Percentiles rank a stretch among this genome's conserved stretches.
Conservation (phyloP, 30 jellyfish, hydroid and myxozoan species). For the Cassiopea xamachana region DNA sequence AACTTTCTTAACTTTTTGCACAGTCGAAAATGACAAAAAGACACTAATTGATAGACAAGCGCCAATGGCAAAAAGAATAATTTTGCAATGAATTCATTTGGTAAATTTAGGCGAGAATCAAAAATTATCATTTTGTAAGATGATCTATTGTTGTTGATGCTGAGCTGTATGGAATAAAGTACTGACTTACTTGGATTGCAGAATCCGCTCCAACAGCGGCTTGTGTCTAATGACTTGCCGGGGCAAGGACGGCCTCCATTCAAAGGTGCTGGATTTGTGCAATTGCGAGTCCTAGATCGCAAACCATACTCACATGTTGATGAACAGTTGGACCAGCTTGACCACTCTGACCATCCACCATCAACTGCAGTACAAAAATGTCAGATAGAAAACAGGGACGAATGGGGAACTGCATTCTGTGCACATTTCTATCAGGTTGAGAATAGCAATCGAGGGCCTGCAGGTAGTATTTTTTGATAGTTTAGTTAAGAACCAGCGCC, state of each 20-base stretch:
- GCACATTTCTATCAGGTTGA: too few relatives aligned
- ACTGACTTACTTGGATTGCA: slow-evolving; percentile 33
- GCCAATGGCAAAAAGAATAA: too few relatives aligned
- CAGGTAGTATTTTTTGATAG: too few relatives aligned
- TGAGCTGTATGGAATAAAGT: background rate
- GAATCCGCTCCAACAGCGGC: slow-evolving; percentile 35
- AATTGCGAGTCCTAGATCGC: slow-evolving; percentile 7
- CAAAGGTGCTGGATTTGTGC: slow-evolving; percentile 39
- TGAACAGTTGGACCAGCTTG: slow-evolving; percentile 21
- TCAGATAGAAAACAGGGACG: too few relatives aligned
- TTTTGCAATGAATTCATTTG: too few relatives aligned
- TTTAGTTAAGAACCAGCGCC: too few relatives aligned
- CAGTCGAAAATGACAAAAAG: too few relatives aligned
- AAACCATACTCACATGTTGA: slow-evolving; percentile 20
- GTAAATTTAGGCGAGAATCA: background rate
- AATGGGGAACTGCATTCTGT: too few relatives aligned
- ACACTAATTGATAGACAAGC: too few relatives aligned
- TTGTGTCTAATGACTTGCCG: background rate
- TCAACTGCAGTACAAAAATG: background rate
- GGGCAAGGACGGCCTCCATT: slow-evolving; percentile 33
- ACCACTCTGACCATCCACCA: slow-evolving; percentile 37
- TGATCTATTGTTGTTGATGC: background rate
- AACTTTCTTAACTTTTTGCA: too few relatives aligned
- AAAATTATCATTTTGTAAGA: background rate
- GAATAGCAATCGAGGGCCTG: too few relatives aligned